These are phyloP conservation scores for Geococcyx californianus DNA, from an alignment of 2,113 vertebrate species.

Conservation along the genomic window DNA sequence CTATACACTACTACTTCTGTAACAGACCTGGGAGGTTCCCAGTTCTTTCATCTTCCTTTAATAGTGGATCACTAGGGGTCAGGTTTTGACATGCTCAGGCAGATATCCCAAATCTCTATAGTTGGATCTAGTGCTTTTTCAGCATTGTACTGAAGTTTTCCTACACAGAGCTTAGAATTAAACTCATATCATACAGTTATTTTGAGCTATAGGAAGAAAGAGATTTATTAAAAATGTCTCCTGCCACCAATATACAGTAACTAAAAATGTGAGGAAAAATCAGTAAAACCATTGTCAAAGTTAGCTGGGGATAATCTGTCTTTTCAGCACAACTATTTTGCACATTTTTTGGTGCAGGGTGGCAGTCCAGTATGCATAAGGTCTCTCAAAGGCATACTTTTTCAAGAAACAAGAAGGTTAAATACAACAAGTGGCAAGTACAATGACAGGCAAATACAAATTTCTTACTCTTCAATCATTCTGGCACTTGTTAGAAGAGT, in stretches of 20 bases:
- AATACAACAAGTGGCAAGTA: not conserved
- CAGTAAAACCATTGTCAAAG: not conserved
- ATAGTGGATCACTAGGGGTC: not conserved
- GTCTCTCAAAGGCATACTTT: not conserved
- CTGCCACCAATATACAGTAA: accelerated
- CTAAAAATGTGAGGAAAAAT: not conserved
- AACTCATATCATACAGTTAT: not conserved
- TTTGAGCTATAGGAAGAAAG: not conserved
- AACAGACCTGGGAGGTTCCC: not conserved
- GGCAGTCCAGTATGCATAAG: not conserved
- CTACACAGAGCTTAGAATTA: not conserved
- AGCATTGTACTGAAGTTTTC: not conserved
- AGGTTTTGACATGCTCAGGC: not conserved
- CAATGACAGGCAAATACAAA: not conserved
- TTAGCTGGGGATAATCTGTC: not conserved
- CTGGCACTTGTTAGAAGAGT: not conserved
- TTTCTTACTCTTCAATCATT: not conserved
- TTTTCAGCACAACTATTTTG: not conserved
- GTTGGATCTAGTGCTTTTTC: not conserved
- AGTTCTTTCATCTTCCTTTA: not conserved
- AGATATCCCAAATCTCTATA: not conserved
- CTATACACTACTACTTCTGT: not conserved
- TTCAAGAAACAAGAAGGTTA: not conserved
- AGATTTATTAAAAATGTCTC: not conserved
- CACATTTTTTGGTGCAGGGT: not conserved